Evolutionary conservation across 2,113 vertebrate genomes (phyloP), one percentile per base, ranked within the genome.

Genomic region (Oryzias celebensis): DNA sequence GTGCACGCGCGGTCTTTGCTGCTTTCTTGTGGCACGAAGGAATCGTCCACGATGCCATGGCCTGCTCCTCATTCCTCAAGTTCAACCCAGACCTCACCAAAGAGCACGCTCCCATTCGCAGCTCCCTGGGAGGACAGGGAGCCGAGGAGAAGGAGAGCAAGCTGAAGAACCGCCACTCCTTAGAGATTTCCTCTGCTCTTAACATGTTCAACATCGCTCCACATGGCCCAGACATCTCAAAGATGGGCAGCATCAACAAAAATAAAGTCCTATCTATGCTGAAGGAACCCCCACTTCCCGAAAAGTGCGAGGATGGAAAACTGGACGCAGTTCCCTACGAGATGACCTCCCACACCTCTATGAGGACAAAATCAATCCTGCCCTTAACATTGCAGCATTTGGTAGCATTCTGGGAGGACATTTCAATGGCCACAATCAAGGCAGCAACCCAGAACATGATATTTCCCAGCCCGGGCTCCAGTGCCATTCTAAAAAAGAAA

Each of bases 201-300:
- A 98, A 98, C 82, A 98, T 98, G 96, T 98, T 98, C 82, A 98
- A 99, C 73, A 98, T 99, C 71, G 87, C 97, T 4, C 97, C 96
- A 52, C 97, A 98, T 10, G 97, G 97, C 47, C 96, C 97, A 18
- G 97, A 99, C 86, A 99, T 99, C 83, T 99, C 97, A 58, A 99
- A 99, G 90, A 99, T 99, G 97, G 97, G 96, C 44, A 98, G 96
- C 88, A 98, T 99, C 85, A 99, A 99, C 85, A 99, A 99, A 89
- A 99, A 99, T 64, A 98, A 99, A 69, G 97, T 99, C 23, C 90
- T 99, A 4, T 99, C 97, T 4, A 99, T 99, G 97, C 91, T 99
- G 31, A 98, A 98, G 81, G 97, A 99, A 44, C 96, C 96, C 4
- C 96, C 97, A 1, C 88, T 98, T 47, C 96, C 96, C 65, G 97